Base-by-base conservation (phyloP, 2,888 invertebrate species). In the Zonitis immaculata region DNA sequence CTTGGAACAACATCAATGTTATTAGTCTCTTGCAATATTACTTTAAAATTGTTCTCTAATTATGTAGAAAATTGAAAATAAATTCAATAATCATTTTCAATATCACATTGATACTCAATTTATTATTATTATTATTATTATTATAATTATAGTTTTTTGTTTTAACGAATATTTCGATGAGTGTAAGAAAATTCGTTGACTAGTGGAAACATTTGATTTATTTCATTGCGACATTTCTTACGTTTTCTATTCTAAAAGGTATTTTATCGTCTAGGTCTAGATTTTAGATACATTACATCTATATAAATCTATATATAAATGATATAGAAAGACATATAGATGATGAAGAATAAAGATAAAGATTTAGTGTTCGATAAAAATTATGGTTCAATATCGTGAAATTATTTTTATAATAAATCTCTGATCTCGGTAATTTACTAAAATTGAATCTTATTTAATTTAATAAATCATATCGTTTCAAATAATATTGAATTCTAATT, bases 181-280 rank as follows among this genome's bases (percentile, higher is more conserved):
- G 42, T 5, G 6, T 3, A 7, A 9, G 3, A 18, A 8, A 14
- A 45, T 8, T 30, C 45, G 16, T 20, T 45, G 28, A 14, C 27
- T 45, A 25, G 28, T 20, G n/a, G n/a, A n/a, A 45, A 45, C 26
- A 16, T 45, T 45, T 45, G 45, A 45, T 45, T 45, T 45, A 45
- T 45, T 45, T 9, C 26, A 45, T 28, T 45, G 45, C 45, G 27
- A 45, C 45, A 45, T 45, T 45, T 28, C 5, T 16, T 16, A 18
- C 28, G n/a, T 14, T 35, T 35, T 18, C 35, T 4, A 35, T n/a
- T 8, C 16, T 3, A 30, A 39, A 39, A 39, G 11, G 39, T 20
- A 39, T 39, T 39, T 20, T 39, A 20, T 39, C 18, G 20, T n/a
- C 20, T 39, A 39, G 11, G 2, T 11, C 18, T 39, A n/a, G 3